Evolutionary conservation across 1,140 invertebrate species (phyloP), one percentile per base, ranked within the genome.

Genomic region (Nasonia vitripennis): DNA sequence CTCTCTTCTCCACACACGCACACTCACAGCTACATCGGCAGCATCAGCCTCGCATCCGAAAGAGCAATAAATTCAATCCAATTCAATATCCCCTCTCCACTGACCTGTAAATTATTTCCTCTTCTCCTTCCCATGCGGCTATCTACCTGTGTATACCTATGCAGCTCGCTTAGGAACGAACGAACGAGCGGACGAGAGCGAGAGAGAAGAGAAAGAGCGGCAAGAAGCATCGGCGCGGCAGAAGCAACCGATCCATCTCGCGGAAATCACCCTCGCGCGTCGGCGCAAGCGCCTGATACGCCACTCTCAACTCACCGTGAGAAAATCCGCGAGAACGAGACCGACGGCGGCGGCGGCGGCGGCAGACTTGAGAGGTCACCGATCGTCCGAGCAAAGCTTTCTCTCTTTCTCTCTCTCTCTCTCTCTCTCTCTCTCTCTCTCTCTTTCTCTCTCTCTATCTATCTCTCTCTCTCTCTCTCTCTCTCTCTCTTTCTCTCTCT

Each of bases 161-260:
- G 55, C 17, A 62, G 55, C 55, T 12, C 73, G 71, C 34, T 62
- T 82, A 34, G 9, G 23, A 73, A 34, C 70, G 27, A 34, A 7
- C 41, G 67, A 68, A 17, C 67, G 70, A 34, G 5, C 23, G 11
- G 34, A 14, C 10, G 70, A 73, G 9, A 83, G n/a, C 45, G 48
- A 77, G 34, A 77, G n/a, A 17, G 11, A 70, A 78, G 37, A 70
- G 62, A 78, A 73, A 71, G 12, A 84, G 14, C 51, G 41, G 34
- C 51, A 51, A 55, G 81, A 27, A 34, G 68, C 68, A 80, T 67
- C 20, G 55, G 78, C 3, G 34, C 34, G 71, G 41, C 67, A 73
- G 80, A 73, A 73, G 79, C 78, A 85, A 20, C 86, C 89, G 75
- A 90, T 90, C 88, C 90, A 90, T 90, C 89, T 89, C 87, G 78